Evolutionary conservation across 53 echinoderm and acorn worm genomes (phyloP), one percentile per base, ranked within the genome.

Genomic region (Crossaster papposus): DNA sequence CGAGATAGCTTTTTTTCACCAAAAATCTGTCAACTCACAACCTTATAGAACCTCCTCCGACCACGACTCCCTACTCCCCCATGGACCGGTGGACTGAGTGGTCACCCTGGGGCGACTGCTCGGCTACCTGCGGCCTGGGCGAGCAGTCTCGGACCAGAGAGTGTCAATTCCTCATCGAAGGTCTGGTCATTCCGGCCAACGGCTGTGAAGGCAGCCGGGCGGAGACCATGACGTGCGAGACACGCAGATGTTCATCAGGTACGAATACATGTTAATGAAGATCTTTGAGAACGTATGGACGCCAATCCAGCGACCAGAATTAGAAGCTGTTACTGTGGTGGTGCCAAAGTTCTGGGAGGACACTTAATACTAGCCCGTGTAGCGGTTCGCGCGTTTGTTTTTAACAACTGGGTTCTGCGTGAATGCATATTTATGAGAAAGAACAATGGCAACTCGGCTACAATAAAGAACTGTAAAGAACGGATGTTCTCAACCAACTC

Each of bases 21-120:
- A 20, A 5, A 10, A 74, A 14, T 14, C 35, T 29, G 1, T 2
- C 2, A 74, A 74, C 22, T 26, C 22, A n/a, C n/a, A n/a, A n/a
- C n/a, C n/a, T n/a, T n/a, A n/a, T n/a, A 68, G 68, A 68, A 34
- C 23, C 70, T 44, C 13, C 65, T 36, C 18, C 20, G 35, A 35
- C 81, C 12, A 38, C 83, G 26, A 64, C 83, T 29, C 83, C 71
- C 5, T 70, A 51, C 53, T 53, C 75, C 74, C 86, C 86, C 15
- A 34, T 85, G 51, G 86, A 85, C 55, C 86, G 54, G 23, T 90
- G 90, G 90, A 83, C 77, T 7, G 81, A 83, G 83, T 90, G 90
- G 90, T 83, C 90, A 17, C 20, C 55, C 33, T 90, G 90, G 90
- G 78, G 90, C 30, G 50, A 28, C 8, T 90, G 90, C 68, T 90